Percentiles rank a stretch among this genome's conserved stretches.
phyloP scores from a whole-genome alignment of 2,797 vertebrate genomes.

The Peromyscus eremicus region DNA sequence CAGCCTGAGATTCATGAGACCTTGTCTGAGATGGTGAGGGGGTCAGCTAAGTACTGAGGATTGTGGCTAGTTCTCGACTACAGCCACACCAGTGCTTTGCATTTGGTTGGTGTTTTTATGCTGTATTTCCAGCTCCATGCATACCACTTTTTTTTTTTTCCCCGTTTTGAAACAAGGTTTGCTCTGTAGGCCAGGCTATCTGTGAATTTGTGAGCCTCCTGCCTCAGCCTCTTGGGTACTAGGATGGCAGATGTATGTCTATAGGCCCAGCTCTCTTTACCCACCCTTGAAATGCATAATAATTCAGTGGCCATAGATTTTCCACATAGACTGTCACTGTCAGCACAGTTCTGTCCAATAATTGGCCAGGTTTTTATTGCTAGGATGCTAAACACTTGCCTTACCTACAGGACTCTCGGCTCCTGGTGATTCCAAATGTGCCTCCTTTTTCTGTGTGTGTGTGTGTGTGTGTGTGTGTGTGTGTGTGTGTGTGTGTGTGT shows the following conservation, averaged over 20 bases:
- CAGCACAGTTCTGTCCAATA: conserved; percentile 8
- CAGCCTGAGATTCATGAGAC: neutral
- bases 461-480: neutral
- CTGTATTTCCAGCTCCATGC: neutral
- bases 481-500: neutral
- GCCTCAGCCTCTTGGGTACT: neutral
- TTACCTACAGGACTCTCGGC: neutral
- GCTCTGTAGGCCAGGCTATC: neutral
- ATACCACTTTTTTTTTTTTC: neutral
- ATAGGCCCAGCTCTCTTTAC: neutral
- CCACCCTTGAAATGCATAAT: neutral
- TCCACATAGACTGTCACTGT: neutral
- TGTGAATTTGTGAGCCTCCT: neutral
- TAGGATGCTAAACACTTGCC: neutral
- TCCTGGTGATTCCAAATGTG: neutral
- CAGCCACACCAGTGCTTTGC: neutral
- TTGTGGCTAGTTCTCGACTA: neutral
- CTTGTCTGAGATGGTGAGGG: neutral
- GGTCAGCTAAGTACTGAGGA: neutral
- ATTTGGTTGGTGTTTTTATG: neutral
- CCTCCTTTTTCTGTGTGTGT: neutral
- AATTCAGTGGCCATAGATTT: neutral
- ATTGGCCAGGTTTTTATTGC: conserved; percentile 10
- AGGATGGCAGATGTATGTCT: neutral
- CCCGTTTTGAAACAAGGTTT: neutral